phyloP scores from a whole-genome alignment of 2,113 vertebrate species.

The Calidris pugnax region DNA sequence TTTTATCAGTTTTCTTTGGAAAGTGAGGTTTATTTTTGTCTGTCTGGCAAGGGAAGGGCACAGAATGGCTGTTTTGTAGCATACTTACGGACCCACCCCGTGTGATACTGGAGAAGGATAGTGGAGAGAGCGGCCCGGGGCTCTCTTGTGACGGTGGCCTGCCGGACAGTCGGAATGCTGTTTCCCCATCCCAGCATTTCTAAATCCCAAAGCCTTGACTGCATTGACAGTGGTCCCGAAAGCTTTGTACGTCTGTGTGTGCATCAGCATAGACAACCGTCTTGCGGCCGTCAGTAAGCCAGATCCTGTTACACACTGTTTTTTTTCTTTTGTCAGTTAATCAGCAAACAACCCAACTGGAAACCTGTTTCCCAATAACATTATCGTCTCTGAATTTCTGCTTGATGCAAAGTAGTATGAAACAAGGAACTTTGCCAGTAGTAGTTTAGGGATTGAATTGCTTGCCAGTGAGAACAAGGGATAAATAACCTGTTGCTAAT shows the following conservation, averaged over 20 bases:
- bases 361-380: not conserved
- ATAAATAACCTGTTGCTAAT: slow-evolving; percentile 48
- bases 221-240: not conserved
- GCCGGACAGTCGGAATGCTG: not conserved
- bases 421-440: not conserved
- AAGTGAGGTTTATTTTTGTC: slow-evolving; percentile 35
- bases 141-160: not conserved
- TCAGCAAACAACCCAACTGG: not conserved
- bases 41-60: not conserved
- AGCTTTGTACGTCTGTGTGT: not conserved
- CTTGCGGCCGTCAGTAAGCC: not conserved
- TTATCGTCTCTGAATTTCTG: not conserved
- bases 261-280: not conserved
- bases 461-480: slow-evolving; percentile 34
- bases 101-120: not conserved
- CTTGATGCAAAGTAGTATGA: slow-evolving; percentile 20
- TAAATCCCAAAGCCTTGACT: not conserved
- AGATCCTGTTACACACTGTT: not conserved
- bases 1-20: slow-evolving; percentile 57
- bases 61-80: not conserved
- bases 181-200: not conserved
- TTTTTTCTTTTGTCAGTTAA: not conserved
- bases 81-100: rapidly evolving
- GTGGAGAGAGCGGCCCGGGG: not conserved
- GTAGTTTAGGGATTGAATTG: slow-evolving; percentile 6